Conservation (phyloP, 2,113 vertebrate species). For the Lepus timidus region DNA sequence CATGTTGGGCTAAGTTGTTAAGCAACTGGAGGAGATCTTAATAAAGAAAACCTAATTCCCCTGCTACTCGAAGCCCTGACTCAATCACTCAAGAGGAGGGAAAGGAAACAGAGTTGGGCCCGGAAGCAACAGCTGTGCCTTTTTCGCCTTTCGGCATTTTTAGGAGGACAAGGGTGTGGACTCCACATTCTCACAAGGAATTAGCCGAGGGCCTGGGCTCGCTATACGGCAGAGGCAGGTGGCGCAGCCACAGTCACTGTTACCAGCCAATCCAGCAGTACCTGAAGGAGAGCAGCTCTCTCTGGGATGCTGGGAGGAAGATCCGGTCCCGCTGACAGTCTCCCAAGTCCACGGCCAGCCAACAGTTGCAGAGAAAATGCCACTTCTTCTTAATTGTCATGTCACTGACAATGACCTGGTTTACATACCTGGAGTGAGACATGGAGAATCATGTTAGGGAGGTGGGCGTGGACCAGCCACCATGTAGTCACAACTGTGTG, state of each 20-base stretch:
- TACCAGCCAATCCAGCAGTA: neutral
- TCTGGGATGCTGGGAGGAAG: slow-evolving; percentile 72
- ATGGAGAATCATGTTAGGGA: neutral
- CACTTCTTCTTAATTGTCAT: slow-evolving; percentile 68
- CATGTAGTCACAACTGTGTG: neutral
- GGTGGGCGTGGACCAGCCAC: neutral
- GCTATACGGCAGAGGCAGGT: neutral
- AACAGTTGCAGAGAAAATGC: slow-evolving; percentile 83
- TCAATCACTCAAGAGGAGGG: neutral
- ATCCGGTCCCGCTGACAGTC: slow-evolving; percentile 69
- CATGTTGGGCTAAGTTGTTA: neutral
- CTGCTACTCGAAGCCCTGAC: neutral
- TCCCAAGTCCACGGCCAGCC: slow-evolving; percentile 80
- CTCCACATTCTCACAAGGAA: neutral
- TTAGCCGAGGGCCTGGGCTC: neutral
- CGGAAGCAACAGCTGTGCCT: neutral
- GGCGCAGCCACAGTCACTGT: neutral
- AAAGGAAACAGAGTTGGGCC: too few relatives aligned
- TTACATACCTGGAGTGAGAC: slow-evolving; percentile 78
- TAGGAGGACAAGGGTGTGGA: neutral
- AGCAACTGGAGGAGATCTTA: neutral
- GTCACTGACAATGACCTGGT: slow-evolving; percentile 79
- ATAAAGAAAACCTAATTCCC: neutral
- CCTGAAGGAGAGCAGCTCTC: slow-evolving; percentile 79
- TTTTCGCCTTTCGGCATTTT: neutral